Evolutionary conservation across 1,140 invertebrate species (phyloP).

Genomic region (Nixonia krombeini): DNA sequence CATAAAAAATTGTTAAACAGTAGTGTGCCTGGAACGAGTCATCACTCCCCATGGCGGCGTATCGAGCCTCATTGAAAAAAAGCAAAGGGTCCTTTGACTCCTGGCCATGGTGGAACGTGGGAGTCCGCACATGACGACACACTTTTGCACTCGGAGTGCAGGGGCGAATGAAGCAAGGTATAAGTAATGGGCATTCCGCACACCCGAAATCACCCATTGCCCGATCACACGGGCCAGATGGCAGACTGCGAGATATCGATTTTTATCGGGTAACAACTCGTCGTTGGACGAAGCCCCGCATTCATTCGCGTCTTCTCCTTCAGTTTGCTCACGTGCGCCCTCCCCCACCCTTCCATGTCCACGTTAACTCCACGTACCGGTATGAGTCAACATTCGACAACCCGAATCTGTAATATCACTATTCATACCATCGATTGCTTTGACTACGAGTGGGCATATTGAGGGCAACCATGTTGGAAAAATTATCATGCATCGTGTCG

Average conservation of each 20-base stretch:
- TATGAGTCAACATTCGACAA: conserved; percentile 28
- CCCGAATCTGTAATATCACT: background rate
- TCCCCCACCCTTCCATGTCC: conserved; percentile 24
- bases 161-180: no score
- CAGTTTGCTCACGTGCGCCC: background rate
- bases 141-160: background rate
- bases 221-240: conserved; percentile 30
- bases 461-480: no score
- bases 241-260: conserved; percentile 40
- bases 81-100: no score
- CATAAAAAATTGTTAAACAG: no score
- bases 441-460: no score
- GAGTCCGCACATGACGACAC: conserved; percentile 18
- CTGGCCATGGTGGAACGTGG: conserved; percentile 15
- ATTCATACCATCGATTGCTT: no score
- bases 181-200: conserved; percentile 29
- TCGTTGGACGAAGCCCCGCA: background rate
- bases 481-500: no score
- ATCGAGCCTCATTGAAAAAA: no score
- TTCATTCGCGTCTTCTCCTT: background rate
- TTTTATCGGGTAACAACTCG: conserved; percentile 31
- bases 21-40: no score
- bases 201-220: no score
- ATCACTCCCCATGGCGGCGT: no score
- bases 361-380: conserved; percentile 34